Base-by-base conservation (phyloP, 1,140 invertebrate species). In the Lucilia sericata region DNA sequence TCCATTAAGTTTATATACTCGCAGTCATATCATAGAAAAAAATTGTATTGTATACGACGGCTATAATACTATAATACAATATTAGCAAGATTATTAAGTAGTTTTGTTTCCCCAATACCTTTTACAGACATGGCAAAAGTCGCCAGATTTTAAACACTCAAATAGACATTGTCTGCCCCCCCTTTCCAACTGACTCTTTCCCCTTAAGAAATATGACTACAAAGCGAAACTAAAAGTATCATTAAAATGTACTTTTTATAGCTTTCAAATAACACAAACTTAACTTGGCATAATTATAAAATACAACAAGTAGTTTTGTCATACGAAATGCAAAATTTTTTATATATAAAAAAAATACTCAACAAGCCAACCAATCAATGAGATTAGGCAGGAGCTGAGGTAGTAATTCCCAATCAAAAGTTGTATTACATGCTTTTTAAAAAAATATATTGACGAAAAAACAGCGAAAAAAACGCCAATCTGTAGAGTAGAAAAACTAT, bases 1-100 rank as follows among this genome's bases (percentile, higher is more conserved):
- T 80, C 76, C 76, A 80, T 80, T 80, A 80, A 80, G 14, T 80
- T 25, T 51, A 80, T 49, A 76, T 42, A 42, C 42, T 42, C 42
- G 42, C 5, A 42, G 42, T 42, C 42, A 42, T 42, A 42, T 42
- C 75, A 78, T 78, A 60, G 55, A 60, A 60, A 60, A 60, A n/a
- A 60, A n/a, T 14, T 17, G 14, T 17, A 60, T 60, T 60, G 14
- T 60, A 17, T 60, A 21, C n/a, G 65, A 70, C 25, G 25, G 25
- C 25, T 30, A 30, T 30, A 30, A 30, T 30, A 30, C 10, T 19
- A 12, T 21, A 70, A 70, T 21, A 21, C 9, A 70, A 70, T 21
- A 70, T 21, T 42, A 60, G 14, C 14, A 17, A 60, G 55, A 60
- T 42, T 55, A 55, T 55, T 55, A 55, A 13, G 17, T 42, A 42